Conservation (phyloP, 1,140 invertebrate species). For the Orussus abietinus region DNA sequence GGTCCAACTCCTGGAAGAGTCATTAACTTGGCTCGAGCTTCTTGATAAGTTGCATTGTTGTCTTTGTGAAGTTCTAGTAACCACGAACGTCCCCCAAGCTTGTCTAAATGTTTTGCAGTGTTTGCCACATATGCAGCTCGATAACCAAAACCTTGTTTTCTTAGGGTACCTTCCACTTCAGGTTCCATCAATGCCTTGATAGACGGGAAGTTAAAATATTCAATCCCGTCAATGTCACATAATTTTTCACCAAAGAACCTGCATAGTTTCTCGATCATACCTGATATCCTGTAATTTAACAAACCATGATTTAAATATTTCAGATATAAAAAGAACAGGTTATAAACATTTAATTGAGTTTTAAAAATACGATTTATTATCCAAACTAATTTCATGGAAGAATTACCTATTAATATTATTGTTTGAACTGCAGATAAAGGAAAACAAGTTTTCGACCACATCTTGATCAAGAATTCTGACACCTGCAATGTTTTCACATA, state of each 20-base stretch:
- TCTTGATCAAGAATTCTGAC: conserved; percentile 91
- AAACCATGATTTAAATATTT: conserved; percentile 17
- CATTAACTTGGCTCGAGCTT: conserved; percentile 72
- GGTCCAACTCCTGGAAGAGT: conserved; percentile 81
- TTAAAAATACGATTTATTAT: conserved; percentile 6
- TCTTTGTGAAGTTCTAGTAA: conserved; percentile 61
- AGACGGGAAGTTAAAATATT: conserved; percentile 79
- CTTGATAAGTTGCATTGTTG: conserved; percentile 60
- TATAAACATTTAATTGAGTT: too few relatives aligned
- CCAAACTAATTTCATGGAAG: too few relatives aligned
- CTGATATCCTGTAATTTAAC: conserved; percentile 66
- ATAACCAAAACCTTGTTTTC: conserved; percentile 87
- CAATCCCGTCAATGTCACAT: conserved; percentile 59
- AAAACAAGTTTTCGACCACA: conserved; percentile 88
- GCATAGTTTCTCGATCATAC: conserved; percentile 91
- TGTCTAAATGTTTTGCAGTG: conserved; percentile 64
- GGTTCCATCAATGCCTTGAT: conserved; percentile 60
- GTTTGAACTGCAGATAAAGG: conserved; percentile 96
- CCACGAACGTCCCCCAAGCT: conserved; percentile 69
- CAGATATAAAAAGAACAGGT: conserved; percentile 7
- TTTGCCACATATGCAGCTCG: conserved; percentile 81
- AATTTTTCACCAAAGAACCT: conserved; percentile 76
- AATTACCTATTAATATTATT: conserved; percentile 86
- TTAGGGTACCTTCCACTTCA: conserved; percentile 68
- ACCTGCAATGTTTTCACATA: conserved; percentile 68